Conservation (phyloP, 2,888 invertebrate genomes). For the Petrophora chlorosata region DNA sequence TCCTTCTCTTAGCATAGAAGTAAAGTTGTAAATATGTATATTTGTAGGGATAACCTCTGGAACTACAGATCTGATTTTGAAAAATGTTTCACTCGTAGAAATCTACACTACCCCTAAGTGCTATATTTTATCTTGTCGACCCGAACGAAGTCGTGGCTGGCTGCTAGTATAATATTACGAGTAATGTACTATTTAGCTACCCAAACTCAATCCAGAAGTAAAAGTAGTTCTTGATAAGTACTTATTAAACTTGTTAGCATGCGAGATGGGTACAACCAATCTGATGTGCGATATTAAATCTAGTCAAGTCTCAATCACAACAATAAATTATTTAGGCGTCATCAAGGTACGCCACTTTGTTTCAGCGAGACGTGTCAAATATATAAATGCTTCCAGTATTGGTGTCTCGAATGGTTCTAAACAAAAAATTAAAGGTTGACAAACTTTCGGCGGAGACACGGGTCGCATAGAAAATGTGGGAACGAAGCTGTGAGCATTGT, state of each 20-base stretch:
- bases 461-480: constrained; percentile 79
- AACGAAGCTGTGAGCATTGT: constrained; percentile 70
- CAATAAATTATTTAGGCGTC: constrained; percentile 30
- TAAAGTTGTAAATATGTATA: too few relatives aligned
- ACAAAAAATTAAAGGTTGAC: constrained; percentile 80
- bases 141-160: too few relatives aligned
- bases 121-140: too few relatives aligned
- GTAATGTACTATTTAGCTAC: too few relatives aligned
- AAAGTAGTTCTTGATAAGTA: too few relatives aligned
- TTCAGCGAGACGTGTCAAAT: constrained; percentile 37
- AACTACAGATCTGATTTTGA: too few relatives aligned
- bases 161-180: too few relatives aligned
- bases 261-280: constrained; percentile 10
- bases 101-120: too few relatives aligned
- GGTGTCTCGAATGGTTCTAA: constrained; percentile 51
- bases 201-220: too few relatives aligned
- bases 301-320: constrained; percentile 23
- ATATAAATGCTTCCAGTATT: constrained; percentile 38
- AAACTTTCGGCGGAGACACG: constrained; percentile 79
- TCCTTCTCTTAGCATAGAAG: too few relatives aligned
- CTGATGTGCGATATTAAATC: constrained; percentile 21
- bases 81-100: too few relatives aligned
- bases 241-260: constrained; percentile 16
- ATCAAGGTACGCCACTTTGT: constrained; percentile 29
- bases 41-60: too few relatives aligned